Base-by-base conservation (phyloP, 2,888 invertebrate species). In the Encarsia formosa region DNA sequence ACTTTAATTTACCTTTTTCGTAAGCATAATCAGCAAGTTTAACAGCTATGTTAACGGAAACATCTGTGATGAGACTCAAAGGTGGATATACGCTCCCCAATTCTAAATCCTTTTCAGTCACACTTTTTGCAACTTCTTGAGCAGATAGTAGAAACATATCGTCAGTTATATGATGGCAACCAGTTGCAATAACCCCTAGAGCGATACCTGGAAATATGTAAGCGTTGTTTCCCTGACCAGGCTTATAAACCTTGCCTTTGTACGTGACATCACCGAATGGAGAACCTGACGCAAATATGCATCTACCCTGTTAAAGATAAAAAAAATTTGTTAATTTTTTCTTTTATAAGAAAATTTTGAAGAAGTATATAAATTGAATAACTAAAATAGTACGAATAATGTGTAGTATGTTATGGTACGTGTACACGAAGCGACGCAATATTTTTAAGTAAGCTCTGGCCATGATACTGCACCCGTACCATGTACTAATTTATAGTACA, bases 151-250 rank as follows among this genome's bases (percentile, higher is more conserved):
- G 79, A 82, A 99, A 99, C 75, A 97, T 82, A 58, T 88, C 87
- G 69, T 99, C 96, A 5, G 87, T 86, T 68, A 99, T 93, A 68
- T 95, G 94, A 70, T 93, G 89, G 5, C 94, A 88, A 49, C 92
- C 90, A 24, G 94, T 91, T 15, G 87, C 85, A 61, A 97, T 91
- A 8, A 94, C 90, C 8, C 96, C 99, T 18, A 99, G 81, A 9
- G 95, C 96, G 48, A 96, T 79, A 5, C 98, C 99, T 0, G 98
- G 98, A 79, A 94, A 96, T 67, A 97, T 95, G 75, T 97, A 97
- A 0, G 96, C 91, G 75, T 97, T 97, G 76, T 96, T 97, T 54
- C 98, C 98, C 74, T 99, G 99, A 0, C 99, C 98, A 0, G 98
- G 91, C 61, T 84, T 81, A 76, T 79, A 94, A 4, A 85, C 86